phyloP scores from a whole-genome alignment of 2,797 vertebrate species.

The Apogon hyalosoma region DNA sequence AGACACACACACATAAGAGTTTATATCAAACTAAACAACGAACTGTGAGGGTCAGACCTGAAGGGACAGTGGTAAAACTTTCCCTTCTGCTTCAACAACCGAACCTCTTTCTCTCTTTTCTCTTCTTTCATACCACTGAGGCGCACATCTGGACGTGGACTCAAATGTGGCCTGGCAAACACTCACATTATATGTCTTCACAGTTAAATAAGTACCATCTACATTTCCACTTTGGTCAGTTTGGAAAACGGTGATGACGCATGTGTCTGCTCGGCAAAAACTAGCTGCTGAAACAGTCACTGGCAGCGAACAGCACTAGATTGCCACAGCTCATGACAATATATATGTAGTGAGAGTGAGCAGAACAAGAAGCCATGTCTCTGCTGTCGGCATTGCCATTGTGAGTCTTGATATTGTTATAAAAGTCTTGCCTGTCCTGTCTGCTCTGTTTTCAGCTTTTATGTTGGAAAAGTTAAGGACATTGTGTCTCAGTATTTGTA shows the following conservation, averaged over 20 bases:
- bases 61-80: no score
- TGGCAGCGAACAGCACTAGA: background rate
- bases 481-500: background rate
- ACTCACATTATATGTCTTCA: conserved; percentile 16
- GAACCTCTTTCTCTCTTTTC: no score
- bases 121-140: no score
- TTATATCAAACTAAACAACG: conserved; percentile 35
- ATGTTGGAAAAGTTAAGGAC: background rate
- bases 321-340: background rate
- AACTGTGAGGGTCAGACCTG: conserved; percentile 16
- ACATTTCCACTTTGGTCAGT: conserved; percentile 23
- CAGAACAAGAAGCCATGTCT: background rate
- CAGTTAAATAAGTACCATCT: conserved; percentile 25
- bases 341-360: background rate
- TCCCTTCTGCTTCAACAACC: background rate
- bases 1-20: conserved; percentile 4
- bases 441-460: background rate
- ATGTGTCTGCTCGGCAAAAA: conserved; percentile 23
- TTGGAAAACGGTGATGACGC: conserved; percentile 33
- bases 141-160: no score
- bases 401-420: background rate
- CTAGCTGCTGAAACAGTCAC: background rate
- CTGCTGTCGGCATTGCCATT: background rate
- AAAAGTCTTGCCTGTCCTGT: background rate
- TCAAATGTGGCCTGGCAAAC: conserved; percentile 1